Base-by-base conservation (phyloP, 2,888 invertebrate species). In the Smittia sp. region DNA sequence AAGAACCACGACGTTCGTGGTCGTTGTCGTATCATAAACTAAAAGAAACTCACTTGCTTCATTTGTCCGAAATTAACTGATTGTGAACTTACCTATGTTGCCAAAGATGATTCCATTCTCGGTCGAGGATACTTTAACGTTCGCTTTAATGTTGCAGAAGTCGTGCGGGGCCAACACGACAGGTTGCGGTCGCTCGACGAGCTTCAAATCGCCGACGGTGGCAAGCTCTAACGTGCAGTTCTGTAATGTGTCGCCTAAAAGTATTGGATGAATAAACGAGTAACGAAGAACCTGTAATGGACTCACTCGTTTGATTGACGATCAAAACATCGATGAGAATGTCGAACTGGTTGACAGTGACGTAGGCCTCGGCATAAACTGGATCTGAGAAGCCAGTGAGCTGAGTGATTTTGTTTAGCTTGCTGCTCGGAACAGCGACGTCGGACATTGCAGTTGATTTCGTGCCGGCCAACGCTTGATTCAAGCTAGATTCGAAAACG, bases 101-200 rank as follows among this genome's bases (percentile, higher is more conserved):
- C 98, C 98, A 84, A 99, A 99, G 78, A 99, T 99, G 77, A 99
- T 96, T 74, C 98, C 99, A 84, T 99, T 99, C 84, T 99, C 99
- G 0, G 99, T 99, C 13, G 98, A 98, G 0, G 98, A 96, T n/a
- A 97, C 96, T 84, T 98, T 98, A 54, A 98, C 96, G 80, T 96
- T 97, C 6, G 98, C 98, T 83, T 98, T 97, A 79, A 99, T 98
- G 81, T 97, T 94, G 79, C 96, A 94, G 84, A 95, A 99, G 85
- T 98, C 99, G 78, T 96, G 88, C 0, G 99, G 98, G 3, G 96
- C 98, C 77, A 99, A 85, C 72, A 98, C 97, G 72, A 98, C 90
- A 0, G 96, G 93, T 78, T 92, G 92, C 0, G 99, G 99, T 78
- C 98, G 93, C 84, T 99, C 99, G 52, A 99, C 98, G 76, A 99